Conservation (phyloP, 2,888 invertebrate genomes). For the Branchipolynoe longqiensis region DNA sequence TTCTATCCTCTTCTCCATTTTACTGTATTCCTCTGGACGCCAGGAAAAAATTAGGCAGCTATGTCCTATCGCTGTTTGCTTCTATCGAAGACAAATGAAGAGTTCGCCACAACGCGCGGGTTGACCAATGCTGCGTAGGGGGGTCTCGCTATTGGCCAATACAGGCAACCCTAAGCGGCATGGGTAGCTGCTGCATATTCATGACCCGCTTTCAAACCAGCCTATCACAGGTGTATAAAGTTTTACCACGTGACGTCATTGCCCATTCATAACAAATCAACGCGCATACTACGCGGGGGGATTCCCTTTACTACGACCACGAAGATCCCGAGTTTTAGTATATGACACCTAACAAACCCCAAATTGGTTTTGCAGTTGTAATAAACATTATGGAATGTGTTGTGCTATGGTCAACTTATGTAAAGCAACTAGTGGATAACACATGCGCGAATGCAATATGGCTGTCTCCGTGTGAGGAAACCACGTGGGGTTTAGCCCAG, state of each 20-base stretch:
- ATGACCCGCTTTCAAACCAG: slow-evolving; percentile 58
- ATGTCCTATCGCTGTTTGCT: slow-evolving; percentile 27
- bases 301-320: slow-evolving; percentile 36
- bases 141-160: slow-evolving; percentile 72
- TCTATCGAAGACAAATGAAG: slow-evolving; percentile 62
- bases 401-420: no score
- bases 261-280: slow-evolving; percentile 54
- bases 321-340: not conserved
- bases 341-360: no score
- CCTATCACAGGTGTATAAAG: slow-evolving; percentile 57
- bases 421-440: no score
- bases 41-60: not conserved
- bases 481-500: no score
- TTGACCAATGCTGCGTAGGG: slow-evolving; percentile 71
- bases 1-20: slow-evolving; percentile 86
- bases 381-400: no score
- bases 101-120: slow-evolving; percentile 73
- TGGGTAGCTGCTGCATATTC: slow-evolving; percentile 55
- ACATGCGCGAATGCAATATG: no score
- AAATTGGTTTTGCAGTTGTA: no score
- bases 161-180: slow-evolving; percentile 84
- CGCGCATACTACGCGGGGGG: not conserved
- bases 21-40: slow-evolving; percentile 13
- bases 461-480: no score
- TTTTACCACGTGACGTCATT: slow-evolving; percentile 58